Percentiles rank a stretch among this genome's conserved stretches.
phyloP scores from a whole-genome alignment of 2,113 vertebrate genomes.

The Tachysurus vachellii region DNA sequence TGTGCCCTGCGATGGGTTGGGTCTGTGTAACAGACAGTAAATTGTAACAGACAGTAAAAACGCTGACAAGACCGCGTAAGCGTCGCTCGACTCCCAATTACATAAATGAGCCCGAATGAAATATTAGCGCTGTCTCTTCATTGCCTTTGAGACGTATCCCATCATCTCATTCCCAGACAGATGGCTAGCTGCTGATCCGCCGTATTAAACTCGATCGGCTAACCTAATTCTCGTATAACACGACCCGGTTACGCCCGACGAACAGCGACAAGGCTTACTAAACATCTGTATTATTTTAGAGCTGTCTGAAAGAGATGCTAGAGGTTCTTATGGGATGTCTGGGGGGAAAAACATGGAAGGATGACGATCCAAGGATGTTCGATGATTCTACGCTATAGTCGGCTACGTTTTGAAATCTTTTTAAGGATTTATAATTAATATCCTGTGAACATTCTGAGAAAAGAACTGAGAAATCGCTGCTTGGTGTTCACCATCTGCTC shows the following conservation, averaged over 20 bases:
- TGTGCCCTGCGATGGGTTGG: too few relatives aligned
- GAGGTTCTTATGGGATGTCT: background rate
- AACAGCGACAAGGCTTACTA: background rate
- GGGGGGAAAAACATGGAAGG: background rate
- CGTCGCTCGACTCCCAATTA: background rate
- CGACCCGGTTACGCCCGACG: too few relatives aligned
- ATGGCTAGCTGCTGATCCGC: slow-evolving; percentile 11
- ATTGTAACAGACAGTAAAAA: background rate
- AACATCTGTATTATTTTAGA: too few relatives aligned
- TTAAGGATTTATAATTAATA: background rate
- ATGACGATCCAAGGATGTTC: background rate
- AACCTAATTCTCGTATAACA: too few relatives aligned
- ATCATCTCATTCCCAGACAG: slow-evolving; percentile 28
- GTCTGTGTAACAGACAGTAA: too few relatives aligned
- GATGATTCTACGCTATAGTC: too few relatives aligned
- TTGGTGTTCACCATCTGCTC: slow-evolving; percentile 9
- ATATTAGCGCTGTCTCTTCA: background rate
- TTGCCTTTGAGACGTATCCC: background rate
- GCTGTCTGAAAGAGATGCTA: too few relatives aligned
- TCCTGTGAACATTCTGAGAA: background rate
- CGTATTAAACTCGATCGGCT: background rate
- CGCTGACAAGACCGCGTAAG: background rate
- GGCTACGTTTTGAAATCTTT: too few relatives aligned
- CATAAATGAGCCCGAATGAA: background rate
- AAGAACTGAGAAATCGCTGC: background rate